phyloP scores from a whole-genome alignment of 2,797 vertebrate species.

The Darevskia nairensis region DNA sequence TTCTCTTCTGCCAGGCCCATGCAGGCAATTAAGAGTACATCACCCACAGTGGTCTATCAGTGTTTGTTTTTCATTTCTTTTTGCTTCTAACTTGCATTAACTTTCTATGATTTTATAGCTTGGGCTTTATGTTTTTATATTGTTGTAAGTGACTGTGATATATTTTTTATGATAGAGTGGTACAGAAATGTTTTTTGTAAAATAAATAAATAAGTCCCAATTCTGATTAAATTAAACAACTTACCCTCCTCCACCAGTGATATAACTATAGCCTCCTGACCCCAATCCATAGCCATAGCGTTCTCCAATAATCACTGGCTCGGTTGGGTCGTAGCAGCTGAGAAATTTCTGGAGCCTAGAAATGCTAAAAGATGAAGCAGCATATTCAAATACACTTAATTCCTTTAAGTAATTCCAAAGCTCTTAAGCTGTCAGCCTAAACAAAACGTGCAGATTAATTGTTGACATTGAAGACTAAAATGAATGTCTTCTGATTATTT shows the following conservation, averaged over 20 bases:
- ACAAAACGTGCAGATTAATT: constrained; percentile 31
- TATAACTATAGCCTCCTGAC: constrained; percentile 95
- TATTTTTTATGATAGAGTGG: too few relatives aligned
- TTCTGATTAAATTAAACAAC: constrained; percentile 33
- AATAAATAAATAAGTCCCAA: too few relatives aligned
- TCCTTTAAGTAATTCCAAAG: constrained; percentile 22
- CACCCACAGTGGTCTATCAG: too few relatives aligned
- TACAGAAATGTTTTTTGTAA: too few relatives aligned
- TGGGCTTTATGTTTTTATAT: too few relatives aligned
- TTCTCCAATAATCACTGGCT: constrained; percentile 91
- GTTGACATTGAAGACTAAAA: constrained; percentile 19
- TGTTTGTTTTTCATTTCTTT: too few relatives aligned
- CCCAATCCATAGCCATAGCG: constrained; percentile 94
- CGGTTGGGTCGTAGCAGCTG: constrained; percentile 90
- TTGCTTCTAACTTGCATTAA: too few relatives aligned
- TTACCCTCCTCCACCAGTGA: constrained; percentile 98
- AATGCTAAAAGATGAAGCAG: constrained; percentile 79
- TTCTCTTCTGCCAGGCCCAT: too few relatives aligned
- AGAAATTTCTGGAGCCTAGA: constrained; percentile 89
- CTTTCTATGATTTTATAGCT: too few relatives aligned
- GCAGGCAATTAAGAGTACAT: too few relatives aligned
- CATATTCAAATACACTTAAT: constrained; percentile 24
- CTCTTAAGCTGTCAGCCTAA: not conserved
- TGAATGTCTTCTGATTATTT: constrained; percentile 20
- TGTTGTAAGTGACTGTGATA: too few relatives aligned